Conservation (phyloP, 2,113 vertebrate genomes). For the Eulemur macaco region DNA sequence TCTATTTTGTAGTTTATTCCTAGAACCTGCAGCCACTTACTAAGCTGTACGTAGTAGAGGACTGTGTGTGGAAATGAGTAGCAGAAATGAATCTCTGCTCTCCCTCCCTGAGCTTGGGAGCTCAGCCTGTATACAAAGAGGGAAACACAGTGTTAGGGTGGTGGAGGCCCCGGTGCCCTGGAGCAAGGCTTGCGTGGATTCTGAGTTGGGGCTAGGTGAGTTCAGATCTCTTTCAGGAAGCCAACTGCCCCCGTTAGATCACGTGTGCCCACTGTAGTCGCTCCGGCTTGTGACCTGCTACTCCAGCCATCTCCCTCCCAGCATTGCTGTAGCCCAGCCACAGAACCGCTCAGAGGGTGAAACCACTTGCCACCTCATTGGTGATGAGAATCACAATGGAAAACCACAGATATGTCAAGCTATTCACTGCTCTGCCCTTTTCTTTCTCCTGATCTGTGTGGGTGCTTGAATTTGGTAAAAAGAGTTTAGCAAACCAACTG, state of each 20-base stretch:
- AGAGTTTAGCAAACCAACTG: not conserved
- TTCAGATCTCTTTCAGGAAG: not conserved
- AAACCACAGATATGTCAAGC: not conserved
- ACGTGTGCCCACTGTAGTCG: accelerated
- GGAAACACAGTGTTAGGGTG: not conserved
- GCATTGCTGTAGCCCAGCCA: not conserved
- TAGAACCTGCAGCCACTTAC: not conserved
- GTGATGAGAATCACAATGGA: not conserved
- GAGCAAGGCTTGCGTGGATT: not conserved
- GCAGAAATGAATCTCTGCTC: not conserved
- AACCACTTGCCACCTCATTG: not conserved
- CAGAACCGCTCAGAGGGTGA: not conserved
- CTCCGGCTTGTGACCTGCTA: not conserved
- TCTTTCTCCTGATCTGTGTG: not conserved
- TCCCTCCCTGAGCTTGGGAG: not conserved
- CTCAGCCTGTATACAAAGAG: not conserved
- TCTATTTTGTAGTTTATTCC: not conserved
- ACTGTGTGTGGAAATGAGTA: not conserved
- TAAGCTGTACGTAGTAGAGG: not conserved
- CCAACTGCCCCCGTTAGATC: not conserved
- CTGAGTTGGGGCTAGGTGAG: not conserved
- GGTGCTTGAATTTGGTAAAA: not conserved
- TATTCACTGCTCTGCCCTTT: not conserved
- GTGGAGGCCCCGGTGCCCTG: not conserved
- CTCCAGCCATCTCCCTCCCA: not conserved